Percentiles rank a stretch among this genome's conserved stretches.
Evolutionary conservation across 1,140 invertebrate genomes (phyloP).

Genomic region (Drosophila nannoptera): DNA sequence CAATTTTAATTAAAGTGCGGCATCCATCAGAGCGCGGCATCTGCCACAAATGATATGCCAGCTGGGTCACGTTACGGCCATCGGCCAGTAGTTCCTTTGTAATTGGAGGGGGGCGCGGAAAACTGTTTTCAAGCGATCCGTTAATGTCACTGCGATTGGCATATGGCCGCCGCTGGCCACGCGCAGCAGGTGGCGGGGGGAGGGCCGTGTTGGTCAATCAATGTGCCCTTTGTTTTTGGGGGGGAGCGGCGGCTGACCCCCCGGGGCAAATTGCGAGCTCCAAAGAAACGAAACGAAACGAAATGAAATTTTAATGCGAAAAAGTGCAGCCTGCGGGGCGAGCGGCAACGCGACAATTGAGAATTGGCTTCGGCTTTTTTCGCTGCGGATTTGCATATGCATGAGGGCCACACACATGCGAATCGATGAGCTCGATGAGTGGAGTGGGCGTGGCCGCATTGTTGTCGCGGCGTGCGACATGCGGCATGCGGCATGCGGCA

Average conservation of each 20-base stretch:
- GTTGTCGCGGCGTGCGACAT: constrained; percentile 2
- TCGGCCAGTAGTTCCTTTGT: constrained; percentile 6
- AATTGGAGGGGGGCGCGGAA: neutral
- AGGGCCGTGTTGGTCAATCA: constrained; percentile 13
- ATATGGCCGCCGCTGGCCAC: constrained; percentile 5
- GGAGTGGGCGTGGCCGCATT: constrained; percentile 1
- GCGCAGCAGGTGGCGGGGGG: too few relatives aligned
- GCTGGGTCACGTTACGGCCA: neutral
- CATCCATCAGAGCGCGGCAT: constrained; percentile 27
- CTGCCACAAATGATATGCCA: constrained; percentile 9
- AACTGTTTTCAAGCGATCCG: constrained; percentile 3
- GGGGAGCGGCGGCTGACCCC: neutral
- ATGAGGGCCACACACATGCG: neutral
- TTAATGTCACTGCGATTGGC: constrained; percentile 34
- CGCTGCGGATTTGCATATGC: constrained; percentile 42
- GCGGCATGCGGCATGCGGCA: constrained; percentile 24
- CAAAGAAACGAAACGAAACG: constrained; percentile 8
- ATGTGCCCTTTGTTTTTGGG: constrained; percentile 18
- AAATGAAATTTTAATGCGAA: constrained; percentile 45
- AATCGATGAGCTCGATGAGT: too few relatives aligned
- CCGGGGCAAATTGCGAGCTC: constrained; percentile 20
- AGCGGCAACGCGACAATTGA: constrained; percentile 30
- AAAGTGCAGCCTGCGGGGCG: constrained; percentile 28
- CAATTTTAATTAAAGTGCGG: constrained; percentile 51
- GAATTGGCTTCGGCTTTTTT: constrained; percentile 16